Percentiles rank a stretch among this genome's conserved stretches.
phyloP scores from a whole-genome alignment of 1,140 invertebrate genomes.

The Sminthurides bifidus region DNA sequence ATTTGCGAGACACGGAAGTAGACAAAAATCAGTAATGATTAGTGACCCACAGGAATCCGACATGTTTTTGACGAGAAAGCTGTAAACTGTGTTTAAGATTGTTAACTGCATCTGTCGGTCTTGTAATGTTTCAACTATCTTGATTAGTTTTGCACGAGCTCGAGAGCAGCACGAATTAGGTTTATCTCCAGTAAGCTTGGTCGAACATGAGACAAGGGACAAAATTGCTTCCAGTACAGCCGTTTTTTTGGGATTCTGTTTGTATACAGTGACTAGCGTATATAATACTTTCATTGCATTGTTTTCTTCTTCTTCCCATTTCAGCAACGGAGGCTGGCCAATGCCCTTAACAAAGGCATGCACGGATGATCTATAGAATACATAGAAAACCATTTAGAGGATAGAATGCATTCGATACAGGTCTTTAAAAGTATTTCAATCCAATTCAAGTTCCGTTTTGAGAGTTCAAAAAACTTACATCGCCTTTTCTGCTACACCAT shows the following conservation, averaged over 20 bases:
- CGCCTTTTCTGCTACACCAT: not conserved
- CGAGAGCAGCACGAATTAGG: constrained; percentile 1
- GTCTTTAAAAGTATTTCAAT: not conserved
- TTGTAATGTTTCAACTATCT: not conserved
- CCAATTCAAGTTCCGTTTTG: not conserved
- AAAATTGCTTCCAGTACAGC: not conserved
- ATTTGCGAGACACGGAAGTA: constrained; percentile 5
- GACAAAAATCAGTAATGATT: not conserved
- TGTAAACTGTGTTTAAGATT: not conserved
- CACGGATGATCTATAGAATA: not conserved
- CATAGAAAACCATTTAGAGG: no score
- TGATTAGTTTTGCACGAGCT: constrained; percentile 2
- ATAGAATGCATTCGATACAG: no score
- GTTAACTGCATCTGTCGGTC: not conserved
- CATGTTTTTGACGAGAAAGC: not conserved
- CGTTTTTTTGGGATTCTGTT: constrained; percentile 6
- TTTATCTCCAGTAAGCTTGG: not conserved
- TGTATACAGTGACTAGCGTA: constrained; percentile 10
- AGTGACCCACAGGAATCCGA: not conserved
- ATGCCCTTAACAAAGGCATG: no score
- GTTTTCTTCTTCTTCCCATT: constrained; percentile 19
- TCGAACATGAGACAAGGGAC: not conserved
- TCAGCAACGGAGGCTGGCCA: no score
- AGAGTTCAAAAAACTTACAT: constrained; percentile 10
- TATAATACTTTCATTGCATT: constrained; percentile 7